Conservation (phyloP, 2,797 vertebrate species). For the Apogon hyalosoma region DNA sequence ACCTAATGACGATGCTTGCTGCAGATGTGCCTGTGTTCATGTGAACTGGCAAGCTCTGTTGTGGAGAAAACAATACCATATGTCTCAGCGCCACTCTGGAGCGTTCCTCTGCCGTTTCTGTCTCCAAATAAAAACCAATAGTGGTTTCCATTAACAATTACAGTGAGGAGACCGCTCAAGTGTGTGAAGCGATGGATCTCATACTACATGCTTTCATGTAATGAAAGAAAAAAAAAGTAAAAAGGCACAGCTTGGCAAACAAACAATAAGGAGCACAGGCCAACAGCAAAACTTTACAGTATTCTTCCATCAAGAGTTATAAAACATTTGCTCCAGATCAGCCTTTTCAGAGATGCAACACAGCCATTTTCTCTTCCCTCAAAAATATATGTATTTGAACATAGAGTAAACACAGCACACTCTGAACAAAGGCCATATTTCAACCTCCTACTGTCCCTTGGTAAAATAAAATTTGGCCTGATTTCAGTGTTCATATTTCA, state of each 20-base stretch:
- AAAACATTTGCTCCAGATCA: conserved; percentile 59
- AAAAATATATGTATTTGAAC: conserved; percentile 46
- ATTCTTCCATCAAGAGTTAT: conserved; percentile 66
- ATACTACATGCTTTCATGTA: conserved; percentile 39
- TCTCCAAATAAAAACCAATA: conserved; percentile 72
- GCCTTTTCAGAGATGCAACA: conserved; percentile 52
- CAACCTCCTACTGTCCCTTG: conserved; percentile 30
- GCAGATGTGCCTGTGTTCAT: conserved; percentile 47
- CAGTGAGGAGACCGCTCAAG: conserved; percentile 19
- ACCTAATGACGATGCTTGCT: conserved; percentile 50
- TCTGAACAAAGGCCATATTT: conserved; percentile 49
- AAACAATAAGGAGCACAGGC: conserved; percentile 69
- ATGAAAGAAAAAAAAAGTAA: conserved; percentile 65
- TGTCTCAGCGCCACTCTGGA: conserved; percentile 69
- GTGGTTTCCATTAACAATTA: conserved; percentile 76
- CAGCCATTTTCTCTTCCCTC: conserved; percentile 18
- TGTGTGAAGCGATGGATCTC: conserved; percentile 19
- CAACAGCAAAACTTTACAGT: conserved; percentile 59
- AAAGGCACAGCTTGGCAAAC: conserved; percentile 71
- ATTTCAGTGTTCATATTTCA: conserved; percentile 52
- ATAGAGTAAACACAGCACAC: conserved; percentile 51
- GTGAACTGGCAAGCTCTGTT: conserved; percentile 43
- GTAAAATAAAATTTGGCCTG: conserved; percentile 52
- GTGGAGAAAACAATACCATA: conserved; percentile 78
- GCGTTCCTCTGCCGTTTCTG: conserved; percentile 53